Evolutionary conservation across 2,113 vertebrate species (phyloP), one percentile per base, ranked within the genome.

Genomic region (Tetrax tetrax): DNA sequence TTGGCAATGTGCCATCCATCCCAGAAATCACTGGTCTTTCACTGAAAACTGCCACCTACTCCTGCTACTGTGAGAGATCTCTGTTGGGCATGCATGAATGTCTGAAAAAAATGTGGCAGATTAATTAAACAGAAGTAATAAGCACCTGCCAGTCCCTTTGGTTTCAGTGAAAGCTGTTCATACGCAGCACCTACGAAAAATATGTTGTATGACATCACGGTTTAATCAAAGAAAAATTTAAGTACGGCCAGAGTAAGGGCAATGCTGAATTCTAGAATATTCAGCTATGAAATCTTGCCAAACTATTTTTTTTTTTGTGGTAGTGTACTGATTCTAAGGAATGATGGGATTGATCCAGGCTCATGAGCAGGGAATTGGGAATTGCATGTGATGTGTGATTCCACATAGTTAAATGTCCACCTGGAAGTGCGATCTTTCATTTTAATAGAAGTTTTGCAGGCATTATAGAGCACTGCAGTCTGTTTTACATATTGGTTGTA

Each of bases 121-220:
- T 90, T 88, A 93, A 89, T 88, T 90, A 91, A 77, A 77, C n/a
- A 66, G 76, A 90, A 85, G 35, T 68, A 82, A 57, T 63, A 82
- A 83, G 47, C n/a, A 63, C 31, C 69, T 80, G 37, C 82, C 38
- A 88, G 43, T 54, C 37, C 28, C 47, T 88, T 86, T 90, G 37
- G 19, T 54, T 88, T 92, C 60, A 43, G 43, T 81, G 71, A 77
- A 86, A 86, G 33, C 23, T 74, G 19, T 38, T 85, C 25, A 47
- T 87, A 54, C 6, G 57, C 61, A 78, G 53, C 53, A 93, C 41
- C 48, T 94, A 41, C 29, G 59, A 92, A 83, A 90, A 70, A 74
- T 9, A 28, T 54, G 37, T 31, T 70, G 5, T 68, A 27, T 87
- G 75, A 85, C 5, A 74, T 77, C 50, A 70, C 70, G 29, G 29